These are phyloP conservation scores for Sinopyrophorus schimmeli DNA, from an alignment of 2,888 invertebrate species.

Conservation along the genomic window DNA sequence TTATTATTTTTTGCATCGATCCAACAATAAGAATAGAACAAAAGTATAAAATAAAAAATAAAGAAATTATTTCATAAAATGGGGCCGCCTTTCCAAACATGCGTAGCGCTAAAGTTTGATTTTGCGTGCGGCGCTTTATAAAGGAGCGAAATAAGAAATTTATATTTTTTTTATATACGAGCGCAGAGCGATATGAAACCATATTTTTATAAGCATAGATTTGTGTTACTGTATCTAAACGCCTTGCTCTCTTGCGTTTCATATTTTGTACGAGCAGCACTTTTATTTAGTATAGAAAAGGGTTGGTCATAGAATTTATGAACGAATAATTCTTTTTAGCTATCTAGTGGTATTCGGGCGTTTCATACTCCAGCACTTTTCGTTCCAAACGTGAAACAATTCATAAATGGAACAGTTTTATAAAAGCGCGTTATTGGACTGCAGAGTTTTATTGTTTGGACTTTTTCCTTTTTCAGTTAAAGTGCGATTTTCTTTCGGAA, in stretches of 20 bases:
- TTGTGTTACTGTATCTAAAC: conserved; percentile 15
- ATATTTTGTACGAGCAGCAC: conserved; percentile 33
- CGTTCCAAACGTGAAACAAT: conserved; percentile 34
- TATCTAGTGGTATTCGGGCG: conserved; percentile 34
- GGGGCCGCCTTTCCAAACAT: too few relatives aligned
- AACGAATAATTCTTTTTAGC: conserved; percentile 40
- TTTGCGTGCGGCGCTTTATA: neutral
- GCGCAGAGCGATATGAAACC: conserved; percentile 17
- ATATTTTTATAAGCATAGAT: conserved; percentile 25
- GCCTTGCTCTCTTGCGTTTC: conserved; percentile 17
- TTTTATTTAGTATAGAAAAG: conserved; percentile 41
- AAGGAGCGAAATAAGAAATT: conserved; percentile 14
- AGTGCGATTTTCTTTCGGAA: too few relatives aligned
- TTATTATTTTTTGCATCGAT: too few relatives aligned
- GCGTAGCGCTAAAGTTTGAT: too few relatives aligned
- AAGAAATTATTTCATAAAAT: too few relatives aligned
- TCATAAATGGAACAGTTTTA: conserved; percentile 35
- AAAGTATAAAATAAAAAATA: too few relatives aligned
- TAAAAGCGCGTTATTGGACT: conserved; percentile 33
- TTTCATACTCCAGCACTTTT: conserved; percentile 35
- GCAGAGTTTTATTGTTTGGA: conserved; percentile 27
- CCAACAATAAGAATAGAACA: too few relatives aligned
- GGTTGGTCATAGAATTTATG: conserved; percentile 40
- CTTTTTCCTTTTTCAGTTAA: conserved; percentile 14
- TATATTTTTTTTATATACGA: conserved; percentile 14